Conservation (phyloP, 2,113 vertebrate genomes). For the Hirundichthys speculiger region DNA sequence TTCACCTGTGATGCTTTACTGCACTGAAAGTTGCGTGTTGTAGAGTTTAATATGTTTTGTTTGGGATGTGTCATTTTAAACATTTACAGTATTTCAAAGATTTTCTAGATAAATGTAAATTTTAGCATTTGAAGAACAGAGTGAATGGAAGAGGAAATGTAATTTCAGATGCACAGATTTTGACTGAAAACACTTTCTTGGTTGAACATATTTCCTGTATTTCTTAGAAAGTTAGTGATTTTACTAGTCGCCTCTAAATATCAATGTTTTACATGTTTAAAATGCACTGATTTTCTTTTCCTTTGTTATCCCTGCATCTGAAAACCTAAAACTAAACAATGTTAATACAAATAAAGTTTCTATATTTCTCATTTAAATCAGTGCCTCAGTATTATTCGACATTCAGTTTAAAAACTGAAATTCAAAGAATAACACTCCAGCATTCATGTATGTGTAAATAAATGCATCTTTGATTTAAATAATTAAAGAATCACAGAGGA, state of each 20-base stretch:
- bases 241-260: not conserved
- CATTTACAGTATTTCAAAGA: not conserved
- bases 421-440: too few species aligned
- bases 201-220: too few species aligned
- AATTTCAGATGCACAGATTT: too few species aligned
- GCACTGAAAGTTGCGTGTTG: constrained; percentile 21
- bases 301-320: not conserved
- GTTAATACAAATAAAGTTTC: constrained; percentile 18
- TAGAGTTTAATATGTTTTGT: constrained; percentile 2
- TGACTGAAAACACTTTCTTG: too few species aligned
- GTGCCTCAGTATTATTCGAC: too few species aligned
- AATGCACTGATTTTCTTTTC: not conserved
- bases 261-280: not conserved
- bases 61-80: not conserved
- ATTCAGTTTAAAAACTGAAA: too few species aligned
- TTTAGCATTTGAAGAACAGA: not conserved
- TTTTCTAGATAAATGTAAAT: not conserved
- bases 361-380: not conserved
- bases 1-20: constrained; percentile 7
- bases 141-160: too few species aligned
- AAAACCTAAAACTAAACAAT: not conserved
- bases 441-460: too few species aligned
- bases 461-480: too few species aligned
- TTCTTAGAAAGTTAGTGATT: not conserved
- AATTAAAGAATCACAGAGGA: too few species aligned